Percentiles rank a stretch among this genome's conserved stretches.
Conservation (phyloP, 2,113 vertebrate species). For the Cryptoleucopteryx plumbea region DNA sequence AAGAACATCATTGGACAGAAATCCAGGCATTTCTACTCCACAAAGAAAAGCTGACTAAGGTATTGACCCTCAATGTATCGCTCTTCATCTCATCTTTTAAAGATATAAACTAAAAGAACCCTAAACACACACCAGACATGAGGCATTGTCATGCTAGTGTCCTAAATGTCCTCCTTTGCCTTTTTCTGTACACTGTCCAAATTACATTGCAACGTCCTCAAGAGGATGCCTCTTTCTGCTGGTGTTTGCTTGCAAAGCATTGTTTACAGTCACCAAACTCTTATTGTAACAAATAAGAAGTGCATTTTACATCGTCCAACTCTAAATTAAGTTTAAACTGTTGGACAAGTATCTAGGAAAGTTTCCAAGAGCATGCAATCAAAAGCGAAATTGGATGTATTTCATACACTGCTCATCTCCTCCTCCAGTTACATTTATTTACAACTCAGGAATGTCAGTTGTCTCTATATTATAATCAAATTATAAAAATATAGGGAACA, state of each 20-base stretch:
- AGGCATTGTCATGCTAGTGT: not conserved
- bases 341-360: not conserved
- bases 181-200: not conserved
- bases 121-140: not conserved
- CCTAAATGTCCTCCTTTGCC: not conserved
- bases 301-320: not conserved
- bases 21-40: not conserved
- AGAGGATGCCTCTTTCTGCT: not conserved
- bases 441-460: not conserved
- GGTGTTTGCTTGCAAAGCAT: not conserved
- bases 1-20: not conserved
- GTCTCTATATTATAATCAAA: not conserved
- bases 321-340: not conserved
- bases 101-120: not conserved
- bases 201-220: not conserved
- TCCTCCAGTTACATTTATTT: not conserved
- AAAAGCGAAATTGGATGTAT: not conserved
- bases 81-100: not conserved
- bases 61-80: not conserved
- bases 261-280: not conserved
- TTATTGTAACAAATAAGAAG: not conserved
- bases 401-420: fast-evolving
- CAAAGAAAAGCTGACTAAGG: not conserved
- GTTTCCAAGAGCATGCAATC: not conserved
- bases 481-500: not conserved